Base-by-base conservation (phyloP, 2,797 vertebrate species). In the Periophthalmus magnuspinnatus region DNA sequence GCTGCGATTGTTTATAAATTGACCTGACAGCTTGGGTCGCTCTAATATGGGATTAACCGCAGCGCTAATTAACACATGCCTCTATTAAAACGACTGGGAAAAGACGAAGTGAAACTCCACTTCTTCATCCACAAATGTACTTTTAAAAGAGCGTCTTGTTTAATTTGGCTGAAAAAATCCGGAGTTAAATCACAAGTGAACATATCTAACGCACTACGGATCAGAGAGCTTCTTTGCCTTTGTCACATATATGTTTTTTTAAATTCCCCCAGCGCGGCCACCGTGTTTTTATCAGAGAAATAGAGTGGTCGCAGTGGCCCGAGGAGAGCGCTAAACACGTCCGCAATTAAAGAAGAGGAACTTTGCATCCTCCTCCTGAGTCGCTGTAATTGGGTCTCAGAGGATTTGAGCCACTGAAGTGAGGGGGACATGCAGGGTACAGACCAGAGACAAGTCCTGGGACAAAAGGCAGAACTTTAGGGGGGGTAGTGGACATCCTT, bases 1-100 rank as follows among this genome's bases (percentile, higher is more conserved):
- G 88, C 90, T 80, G 89, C 84, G 84, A 90, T 93, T 93, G 92
- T 94, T 93, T 93, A 91, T 93, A 94, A 94, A 94, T 82, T 93
- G 93, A 93, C 92, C 92, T 94, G 92, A 94, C 93, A 94, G 93
- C 92, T 93, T 89, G 85, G 89, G 90, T 92, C 86, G 88, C 90
- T 92, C 88, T 91, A 92, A 92, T 93, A 92, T 89, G 84, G 92
- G 92, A 93, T 94, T 94, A 94, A 93, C 87, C 86, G 88, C 89
- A 92, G 91, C 90, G 81, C 92, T 94, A 94, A 94, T 93, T 94
- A 94, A 93, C 90, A 90, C 83, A 90, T 84, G 87, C 82, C 83
- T 89, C 84, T 70, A 76, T 89, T 89, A 88, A 87, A 88, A 82
- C 67, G 72, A 84, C 87, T 78, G 77, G 75, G 59, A 55, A 65